A percentile compares a stretch with the other conserved stretches of the same genome.
phyloP scores from a whole-genome alignment of 2,113 vertebrate genomes.

The Lepidothrix coronata region DNA sequence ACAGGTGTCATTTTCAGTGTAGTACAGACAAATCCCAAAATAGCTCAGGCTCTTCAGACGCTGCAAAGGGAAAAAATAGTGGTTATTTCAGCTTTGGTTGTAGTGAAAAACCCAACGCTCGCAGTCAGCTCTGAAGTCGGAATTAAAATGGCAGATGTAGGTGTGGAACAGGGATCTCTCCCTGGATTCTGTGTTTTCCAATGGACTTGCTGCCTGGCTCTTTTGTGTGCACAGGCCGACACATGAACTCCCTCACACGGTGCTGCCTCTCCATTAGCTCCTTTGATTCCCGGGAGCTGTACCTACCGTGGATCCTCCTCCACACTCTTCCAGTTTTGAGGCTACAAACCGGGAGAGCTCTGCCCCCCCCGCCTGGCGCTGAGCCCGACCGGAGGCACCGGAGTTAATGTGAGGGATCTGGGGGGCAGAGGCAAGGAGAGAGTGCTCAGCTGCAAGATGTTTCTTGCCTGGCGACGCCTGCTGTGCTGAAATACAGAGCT shows the following conservation, averaged over 20 bases:
- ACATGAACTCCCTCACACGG: not conserved
- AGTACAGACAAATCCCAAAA: conserved; percentile 70
- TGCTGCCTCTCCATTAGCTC: not conserved
- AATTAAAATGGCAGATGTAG: conserved; percentile 49
- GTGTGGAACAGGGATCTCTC: not conserved
- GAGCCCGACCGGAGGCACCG: not conserved
- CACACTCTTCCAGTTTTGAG: not conserved
- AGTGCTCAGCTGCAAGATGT: not conserved
- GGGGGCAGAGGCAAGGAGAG: not conserved
- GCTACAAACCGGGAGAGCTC: not conserved
- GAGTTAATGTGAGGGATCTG: not conserved
- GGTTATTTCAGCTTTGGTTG: conserved; percentile 62
- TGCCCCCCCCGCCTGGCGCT: not conserved
- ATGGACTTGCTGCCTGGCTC: not conserved
- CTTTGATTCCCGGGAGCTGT: not conserved
- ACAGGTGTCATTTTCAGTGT: conserved; percentile 72
- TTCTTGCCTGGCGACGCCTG: not conserved
- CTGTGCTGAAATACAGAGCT: not conserved
- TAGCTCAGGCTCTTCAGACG: conserved; percentile 63
- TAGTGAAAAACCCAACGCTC: conserved; percentile 46
- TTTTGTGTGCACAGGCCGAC: not conserved
- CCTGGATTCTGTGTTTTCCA: not conserved
- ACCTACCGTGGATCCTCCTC: conserved; percentile 15
- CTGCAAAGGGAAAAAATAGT: conserved; percentile 19
- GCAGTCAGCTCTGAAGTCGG: conserved; percentile 7